Percentiles rank a stretch among this genome's conserved stretches.
Evolutionary conservation across 2,888 invertebrate species (phyloP).

Genomic region (Ernsta delagoae): DNA sequence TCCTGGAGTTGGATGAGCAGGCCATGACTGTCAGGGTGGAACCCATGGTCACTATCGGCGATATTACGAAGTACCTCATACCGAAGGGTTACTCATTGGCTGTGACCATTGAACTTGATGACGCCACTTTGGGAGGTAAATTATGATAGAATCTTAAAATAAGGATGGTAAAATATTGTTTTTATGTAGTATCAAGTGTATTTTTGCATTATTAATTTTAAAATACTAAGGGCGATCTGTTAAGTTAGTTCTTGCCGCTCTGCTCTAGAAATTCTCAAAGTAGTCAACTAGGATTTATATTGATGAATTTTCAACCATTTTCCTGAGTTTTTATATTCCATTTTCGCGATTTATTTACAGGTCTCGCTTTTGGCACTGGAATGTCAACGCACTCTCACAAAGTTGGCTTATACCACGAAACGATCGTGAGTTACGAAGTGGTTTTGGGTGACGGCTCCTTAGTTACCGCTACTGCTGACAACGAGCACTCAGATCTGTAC

Average conservation of each 20-base stretch:
- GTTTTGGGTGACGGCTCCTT: slow-evolving; percentile 86
- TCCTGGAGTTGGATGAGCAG: slow-evolving; percentile 84
- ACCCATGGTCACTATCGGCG: slow-evolving; percentile 88
- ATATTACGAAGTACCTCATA: slow-evolving; percentile 86
- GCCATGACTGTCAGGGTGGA: slow-evolving; percentile 86
- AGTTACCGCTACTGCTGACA: slow-evolving; percentile 82
- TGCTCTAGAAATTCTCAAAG: too few relatives aligned
- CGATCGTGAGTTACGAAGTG: slow-evolving; percentile 87
- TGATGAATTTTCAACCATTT: too few relatives aligned
- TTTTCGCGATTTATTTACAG: slow-evolving; percentile 47
- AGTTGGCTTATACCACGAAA: slow-evolving; percentile 88
- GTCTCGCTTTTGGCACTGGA: slow-evolving; percentile 88
- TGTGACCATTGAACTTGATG: slow-evolving; percentile 88
- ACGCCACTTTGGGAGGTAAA: slow-evolving; percentile 87
- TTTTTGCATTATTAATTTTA: too few relatives aligned
- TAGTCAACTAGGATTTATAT: too few relatives aligned
- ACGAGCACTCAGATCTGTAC: slow-evolving; percentile 85
- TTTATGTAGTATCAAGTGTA: too few relatives aligned
- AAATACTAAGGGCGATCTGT: too few relatives aligned
- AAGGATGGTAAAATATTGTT: too few relatives aligned
- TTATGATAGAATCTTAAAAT: background rate
- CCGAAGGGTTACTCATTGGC: slow-evolving; percentile 88
- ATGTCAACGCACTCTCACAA: slow-evolving; percentile 91
- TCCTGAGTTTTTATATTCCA: too few relatives aligned
- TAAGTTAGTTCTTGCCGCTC: too few relatives aligned